These are phyloP conservation scores for Mixornis gularis DNA, from an alignment of 2,113 vertebrate genomes.

Conservation along the genomic window DNA sequence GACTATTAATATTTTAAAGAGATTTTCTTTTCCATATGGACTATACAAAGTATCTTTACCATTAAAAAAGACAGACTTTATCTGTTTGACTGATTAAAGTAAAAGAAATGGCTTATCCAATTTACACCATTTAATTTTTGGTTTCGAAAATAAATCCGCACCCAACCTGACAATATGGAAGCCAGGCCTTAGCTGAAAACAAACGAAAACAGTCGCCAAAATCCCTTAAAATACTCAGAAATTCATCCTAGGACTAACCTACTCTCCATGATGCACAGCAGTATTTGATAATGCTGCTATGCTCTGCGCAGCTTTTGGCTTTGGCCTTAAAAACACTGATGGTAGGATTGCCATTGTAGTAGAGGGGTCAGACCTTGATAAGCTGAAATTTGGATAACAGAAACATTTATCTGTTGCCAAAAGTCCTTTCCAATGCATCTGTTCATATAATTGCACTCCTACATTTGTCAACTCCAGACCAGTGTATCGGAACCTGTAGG, in stretches of 20 bases:
- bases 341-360: background rate
- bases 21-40: background rate
- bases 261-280: background rate
- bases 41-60: background rate
- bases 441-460: background rate
- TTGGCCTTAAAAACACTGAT: background rate
- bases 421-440: background rate
- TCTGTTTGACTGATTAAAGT: background rate
- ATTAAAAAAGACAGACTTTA: background rate
- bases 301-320: background rate
- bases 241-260: background rate
- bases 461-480: background rate
- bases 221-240: background rate
- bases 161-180: background rate
- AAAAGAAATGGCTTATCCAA: background rate
- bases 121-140: background rate
- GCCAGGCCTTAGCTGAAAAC: background rate
- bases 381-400: background rate
- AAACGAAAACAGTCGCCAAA: background rate
- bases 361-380: slow-evolving; percentile 3
- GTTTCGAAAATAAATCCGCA: slow-evolving; percentile 32
- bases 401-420: slow-evolving; percentile 4
- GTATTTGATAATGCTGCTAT: background rate
- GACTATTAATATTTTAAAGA: background rate
- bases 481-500: background rate